Evolutionary conservation across 2,888 invertebrate species (phyloP).

Genomic region (Cephus spinipes): DNA sequence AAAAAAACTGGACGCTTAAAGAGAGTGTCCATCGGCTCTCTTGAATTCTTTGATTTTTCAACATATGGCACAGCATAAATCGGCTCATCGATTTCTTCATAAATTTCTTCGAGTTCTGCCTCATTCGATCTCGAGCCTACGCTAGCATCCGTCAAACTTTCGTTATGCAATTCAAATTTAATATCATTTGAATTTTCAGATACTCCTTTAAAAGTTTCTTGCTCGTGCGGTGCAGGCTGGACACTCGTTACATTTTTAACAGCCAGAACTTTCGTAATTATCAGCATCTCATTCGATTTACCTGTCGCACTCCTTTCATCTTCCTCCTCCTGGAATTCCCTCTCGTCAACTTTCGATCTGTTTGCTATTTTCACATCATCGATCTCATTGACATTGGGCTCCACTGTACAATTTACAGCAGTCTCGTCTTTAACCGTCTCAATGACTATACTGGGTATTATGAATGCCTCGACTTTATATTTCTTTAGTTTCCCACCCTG

Average conservation of each 20-base stretch:
- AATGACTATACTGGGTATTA: constrained; percentile 40
- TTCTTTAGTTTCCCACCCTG: not conserved
- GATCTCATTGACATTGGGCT: constrained; percentile 30
- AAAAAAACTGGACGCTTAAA: not conserved
- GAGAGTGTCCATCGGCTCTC: not conserved
- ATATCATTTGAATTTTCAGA: not conserved
- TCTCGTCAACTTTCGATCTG: constrained; percentile 33
- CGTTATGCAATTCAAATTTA: not conserved
- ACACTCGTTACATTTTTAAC: not conserved
- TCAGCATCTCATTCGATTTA: not conserved
- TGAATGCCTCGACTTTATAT: constrained; percentile 54
- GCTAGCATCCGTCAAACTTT: not conserved
- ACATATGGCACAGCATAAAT: constrained; percentile 38
- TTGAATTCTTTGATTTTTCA: constrained; percentile 17
- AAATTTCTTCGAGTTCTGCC: constrained; percentile 5
- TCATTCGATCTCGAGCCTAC: not conserved
- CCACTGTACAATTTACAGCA: constrained; percentile 6
- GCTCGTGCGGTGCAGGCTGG: not conserved
- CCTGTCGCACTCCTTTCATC: not conserved
- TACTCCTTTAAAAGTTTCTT: not conserved
- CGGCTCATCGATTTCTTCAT: constrained; percentile 30
- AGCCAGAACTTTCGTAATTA: not conserved
- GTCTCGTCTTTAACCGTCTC: not conserved
- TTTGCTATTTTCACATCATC: constrained; percentile 44
- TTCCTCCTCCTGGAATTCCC: constrained; percentile 20